These are phyloP conservation scores for Parazoanthus darwini DNA, from an alignment of 92 coral and sea anemone genomes.

Conservation along the genomic window DNA sequence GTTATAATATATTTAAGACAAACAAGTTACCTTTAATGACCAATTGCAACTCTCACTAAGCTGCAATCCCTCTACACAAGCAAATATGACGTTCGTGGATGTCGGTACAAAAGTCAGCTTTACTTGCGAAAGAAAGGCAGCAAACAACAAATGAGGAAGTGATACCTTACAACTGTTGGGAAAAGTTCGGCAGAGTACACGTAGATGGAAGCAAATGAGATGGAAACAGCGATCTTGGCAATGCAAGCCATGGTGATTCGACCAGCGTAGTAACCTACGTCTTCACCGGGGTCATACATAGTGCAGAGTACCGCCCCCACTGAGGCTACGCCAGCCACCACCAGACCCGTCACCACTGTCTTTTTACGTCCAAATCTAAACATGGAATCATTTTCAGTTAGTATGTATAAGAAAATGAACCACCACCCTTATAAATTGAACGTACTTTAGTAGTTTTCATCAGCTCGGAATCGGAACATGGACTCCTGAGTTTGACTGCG, in stretches of 20 bases:
- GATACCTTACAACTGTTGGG: slow-evolving; percentile 57
- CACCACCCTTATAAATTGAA: too few relatives aligned
- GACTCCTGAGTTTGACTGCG: too few relatives aligned
- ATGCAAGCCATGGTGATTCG: slow-evolving; percentile 57
- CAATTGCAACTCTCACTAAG: too few relatives aligned
- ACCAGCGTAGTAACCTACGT: slow-evolving; percentile 60
- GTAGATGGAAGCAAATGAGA: slow-evolving; percentile 51
- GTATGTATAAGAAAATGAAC: too few relatives aligned
- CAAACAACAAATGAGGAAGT: background rate
- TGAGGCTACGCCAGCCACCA: slow-evolving; percentile 72
- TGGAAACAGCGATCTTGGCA: slow-evolving; percentile 48
- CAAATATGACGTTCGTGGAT: background rate
- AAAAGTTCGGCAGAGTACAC: slow-evolving; percentile 44
- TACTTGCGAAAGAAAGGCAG: background rate
- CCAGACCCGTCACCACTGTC: slow-evolving; percentile 65
- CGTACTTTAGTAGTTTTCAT: too few relatives aligned
- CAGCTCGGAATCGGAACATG: too few relatives aligned
- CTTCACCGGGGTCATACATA: slow-evolving; percentile 66
- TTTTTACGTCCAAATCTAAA: slow-evolving; percentile 75
- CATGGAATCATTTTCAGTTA: too few relatives aligned
- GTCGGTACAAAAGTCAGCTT: background rate
- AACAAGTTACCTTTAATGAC: too few relatives aligned
- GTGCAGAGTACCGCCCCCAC: slow-evolving; percentile 69
- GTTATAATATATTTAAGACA: too few relatives aligned
- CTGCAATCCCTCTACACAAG: background rate